A percentile compares a stretch with the other conserved stretches of the same genome.
Evolutionary conservation across 2,888 invertebrate species (phyloP).

Genomic region (Tachystola acroxantha): DNA sequence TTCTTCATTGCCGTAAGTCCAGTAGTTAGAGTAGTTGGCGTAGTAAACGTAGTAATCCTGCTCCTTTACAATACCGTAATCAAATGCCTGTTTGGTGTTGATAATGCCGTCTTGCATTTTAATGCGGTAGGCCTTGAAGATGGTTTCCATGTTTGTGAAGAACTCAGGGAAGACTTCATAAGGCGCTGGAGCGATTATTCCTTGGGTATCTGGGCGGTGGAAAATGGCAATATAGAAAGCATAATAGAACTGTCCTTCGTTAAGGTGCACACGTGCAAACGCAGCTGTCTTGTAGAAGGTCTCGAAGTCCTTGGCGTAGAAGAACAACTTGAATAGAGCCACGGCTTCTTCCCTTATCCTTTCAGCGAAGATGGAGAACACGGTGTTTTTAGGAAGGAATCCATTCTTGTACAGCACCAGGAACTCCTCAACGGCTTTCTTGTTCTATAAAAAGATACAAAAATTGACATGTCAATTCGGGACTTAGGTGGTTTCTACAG

Average conservation of each 20-base stretch:
- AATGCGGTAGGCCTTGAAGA: conserved; percentile 64
- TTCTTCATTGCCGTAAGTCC: conserved; percentile 74
- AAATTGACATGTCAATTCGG: background rate
- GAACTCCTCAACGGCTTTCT: conserved; percentile 62
- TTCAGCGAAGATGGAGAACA: conserved; percentile 72
- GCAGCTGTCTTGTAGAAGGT: conserved; percentile 79
- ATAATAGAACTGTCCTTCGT: conserved; percentile 81
- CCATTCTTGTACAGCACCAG: conserved; percentile 50
- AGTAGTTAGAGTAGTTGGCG: conserved; percentile 77
- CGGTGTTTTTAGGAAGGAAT: conserved; percentile 62
- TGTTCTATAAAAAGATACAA: conserved; percentile 42
- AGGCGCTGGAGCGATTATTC: conserved; percentile 80
- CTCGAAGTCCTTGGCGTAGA: conserved; percentile 79
- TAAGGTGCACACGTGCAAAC: conserved; percentile 76
- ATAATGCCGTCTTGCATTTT: conserved; percentile 79
- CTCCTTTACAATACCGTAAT: conserved; percentile 57
- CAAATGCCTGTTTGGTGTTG: conserved; percentile 76
- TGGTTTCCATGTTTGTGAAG: conserved; percentile 72
- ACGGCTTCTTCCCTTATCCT: conserved; percentile 66
- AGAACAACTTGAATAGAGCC: conserved; percentile 76
- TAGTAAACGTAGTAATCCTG: conserved; percentile 66
- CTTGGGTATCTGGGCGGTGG: conserved; percentile 77
- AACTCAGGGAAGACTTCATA: conserved; percentile 83
- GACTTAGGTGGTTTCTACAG: too few species aligned
- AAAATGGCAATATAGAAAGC: conserved; percentile 77